phyloP scores from a whole-genome alignment of 2,888 invertebrate genomes.

The Hipparchia sbordonii region DNA sequence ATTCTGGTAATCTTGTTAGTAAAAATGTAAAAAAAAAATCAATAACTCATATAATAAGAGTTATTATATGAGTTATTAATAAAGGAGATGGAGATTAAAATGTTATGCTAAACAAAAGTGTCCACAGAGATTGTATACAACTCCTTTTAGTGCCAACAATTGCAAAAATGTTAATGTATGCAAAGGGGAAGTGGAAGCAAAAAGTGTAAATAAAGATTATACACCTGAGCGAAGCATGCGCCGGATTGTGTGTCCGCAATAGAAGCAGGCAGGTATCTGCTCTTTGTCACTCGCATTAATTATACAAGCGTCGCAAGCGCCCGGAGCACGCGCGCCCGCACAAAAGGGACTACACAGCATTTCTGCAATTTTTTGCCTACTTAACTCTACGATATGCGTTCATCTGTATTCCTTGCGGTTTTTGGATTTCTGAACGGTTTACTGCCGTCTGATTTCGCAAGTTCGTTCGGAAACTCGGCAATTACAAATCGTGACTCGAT shows the following conservation, averaged over 20 bases:
- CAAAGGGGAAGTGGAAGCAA: conserved; percentile 78
- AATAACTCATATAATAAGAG: no score
- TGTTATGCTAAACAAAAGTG: conserved; percentile 5
- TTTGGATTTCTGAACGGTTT: conserved; percentile 16
- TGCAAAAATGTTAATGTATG: conserved; percentile 77
- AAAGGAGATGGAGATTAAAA: not conserved
- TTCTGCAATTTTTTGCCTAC: conserved; percentile 48
- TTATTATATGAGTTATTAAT: not conserved
- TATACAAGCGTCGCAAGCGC: conserved; percentile 59
- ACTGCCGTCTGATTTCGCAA: not conserved
- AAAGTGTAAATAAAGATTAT: conserved; percentile 77
- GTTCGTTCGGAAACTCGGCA: conserved; percentile 47
- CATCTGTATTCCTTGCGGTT: conserved; percentile 19
- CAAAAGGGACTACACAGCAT: conserved; percentile 48
- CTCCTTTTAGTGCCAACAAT: conserved; percentile 29
- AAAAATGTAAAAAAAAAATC: no score
- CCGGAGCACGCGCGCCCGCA: conserved; percentile 57
- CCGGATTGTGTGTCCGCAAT: conserved; percentile 60
- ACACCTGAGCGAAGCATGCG: conserved; percentile 75
- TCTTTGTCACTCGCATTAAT: conserved; percentile 68
- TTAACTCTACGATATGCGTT: conserved; percentile 35
- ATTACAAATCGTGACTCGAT: conserved; percentile 71
- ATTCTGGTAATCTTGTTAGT: no score
- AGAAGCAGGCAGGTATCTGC: conserved; percentile 61
- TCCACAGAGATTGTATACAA: conserved; percentile 18